Conservation (phyloP, 2,888 invertebrate genomes). For the Ryuthela nishihirai region DNA sequence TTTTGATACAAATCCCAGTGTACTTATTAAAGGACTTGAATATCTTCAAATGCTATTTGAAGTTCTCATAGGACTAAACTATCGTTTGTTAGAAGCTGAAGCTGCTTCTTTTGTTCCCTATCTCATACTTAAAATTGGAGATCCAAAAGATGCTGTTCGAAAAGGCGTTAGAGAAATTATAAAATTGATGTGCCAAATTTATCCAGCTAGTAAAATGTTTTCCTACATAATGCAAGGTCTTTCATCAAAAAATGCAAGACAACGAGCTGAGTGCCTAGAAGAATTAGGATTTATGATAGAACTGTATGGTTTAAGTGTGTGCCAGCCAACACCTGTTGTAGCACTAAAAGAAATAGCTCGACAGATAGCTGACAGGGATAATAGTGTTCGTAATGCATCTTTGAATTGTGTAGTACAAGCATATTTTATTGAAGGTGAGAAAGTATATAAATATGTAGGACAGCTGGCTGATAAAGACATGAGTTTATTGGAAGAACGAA, state of each 20-base stretch:
- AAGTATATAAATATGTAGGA: constrained; percentile 84
- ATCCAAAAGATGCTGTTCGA: constrained; percentile 91
- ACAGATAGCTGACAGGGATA: constrained; percentile 94
- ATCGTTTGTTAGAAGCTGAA: constrained; percentile 84
- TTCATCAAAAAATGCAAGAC: constrained; percentile 94
- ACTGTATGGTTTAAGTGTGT: constrained; percentile 75
- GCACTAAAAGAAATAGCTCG: constrained; percentile 87
- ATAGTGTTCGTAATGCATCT: constrained; percentile 91
- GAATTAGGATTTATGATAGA: constrained; percentile 83
- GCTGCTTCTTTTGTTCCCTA: constrained; percentile 93
- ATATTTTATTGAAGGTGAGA: constrained; percentile 85
- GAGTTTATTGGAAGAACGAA: constrained; percentile 89
- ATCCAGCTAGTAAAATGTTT: constrained; percentile 84
- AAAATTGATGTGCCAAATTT: constrained; percentile 77
- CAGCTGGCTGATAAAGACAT: constrained; percentile 93
- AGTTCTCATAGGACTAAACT: constrained; percentile 71
- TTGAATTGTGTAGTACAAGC: constrained; percentile 89
- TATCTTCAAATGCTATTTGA: constrained; percentile 80
- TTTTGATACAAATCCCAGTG: constrained; percentile 98
- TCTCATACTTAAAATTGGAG: constrained; percentile 75
- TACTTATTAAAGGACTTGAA: constrained; percentile 90
- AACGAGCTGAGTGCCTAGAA: constrained; percentile 92
- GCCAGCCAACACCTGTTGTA: constrained; percentile 71
- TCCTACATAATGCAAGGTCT: constrained; percentile 89
- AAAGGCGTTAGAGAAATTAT: constrained; percentile 82